Evolutionary conservation across 2,888 invertebrate species (phyloP).

Genomic region (Cephonodes hylas): DNA sequence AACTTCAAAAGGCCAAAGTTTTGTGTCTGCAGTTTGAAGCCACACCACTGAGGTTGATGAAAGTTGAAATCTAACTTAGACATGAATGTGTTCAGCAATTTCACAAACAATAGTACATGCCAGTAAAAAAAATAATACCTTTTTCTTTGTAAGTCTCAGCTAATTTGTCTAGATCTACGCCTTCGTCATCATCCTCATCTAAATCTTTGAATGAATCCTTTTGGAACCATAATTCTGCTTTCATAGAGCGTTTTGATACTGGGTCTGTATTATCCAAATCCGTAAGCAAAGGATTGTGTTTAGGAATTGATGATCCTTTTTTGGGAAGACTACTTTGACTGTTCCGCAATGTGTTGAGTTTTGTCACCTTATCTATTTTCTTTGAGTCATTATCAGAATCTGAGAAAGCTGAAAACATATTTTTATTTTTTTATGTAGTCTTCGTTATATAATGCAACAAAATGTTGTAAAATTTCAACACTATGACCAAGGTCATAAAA

Average conservation of each 20-base stretch:
- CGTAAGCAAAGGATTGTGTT: slow-evolving; percentile 87
- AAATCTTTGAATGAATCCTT: slow-evolving; percentile 91
- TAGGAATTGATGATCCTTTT: slow-evolving; percentile 50
- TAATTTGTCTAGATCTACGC: slow-evolving; percentile 91
- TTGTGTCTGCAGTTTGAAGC: no score
- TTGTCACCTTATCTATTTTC: slow-evolving; percentile 63
- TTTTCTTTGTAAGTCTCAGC: slow-evolving; percentile 86
- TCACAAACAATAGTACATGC: not conserved
- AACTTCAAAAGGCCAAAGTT: no score
- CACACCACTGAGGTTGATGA: no score
- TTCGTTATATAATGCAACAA: not conserved
- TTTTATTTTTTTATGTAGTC: not conserved
- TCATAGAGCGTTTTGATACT: slow-evolving; percentile 86
- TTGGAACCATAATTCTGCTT: slow-evolving; percentile 93
- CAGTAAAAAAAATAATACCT: slow-evolving; percentile 61
- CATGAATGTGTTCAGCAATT: no score
- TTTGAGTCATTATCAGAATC: slow-evolving; percentile 82
- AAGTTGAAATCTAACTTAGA: no score
- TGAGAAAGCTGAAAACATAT: slow-evolving; percentile 78
- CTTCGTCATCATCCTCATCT: slow-evolving; percentile 91
- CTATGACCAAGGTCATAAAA: no score
- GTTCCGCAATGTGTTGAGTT: slow-evolving; percentile 65
- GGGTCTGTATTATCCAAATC: slow-evolving; percentile 90
- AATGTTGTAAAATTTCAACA: not conserved
- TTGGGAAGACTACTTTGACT: slow-evolving; percentile 37